Percentiles rank a stretch among this genome's conserved stretches.
These are phyloP conservation scores for Lerista edwardsae DNA, from an alignment of 2,797 vertebrate genomes.

Conservation along the genomic window DNA sequence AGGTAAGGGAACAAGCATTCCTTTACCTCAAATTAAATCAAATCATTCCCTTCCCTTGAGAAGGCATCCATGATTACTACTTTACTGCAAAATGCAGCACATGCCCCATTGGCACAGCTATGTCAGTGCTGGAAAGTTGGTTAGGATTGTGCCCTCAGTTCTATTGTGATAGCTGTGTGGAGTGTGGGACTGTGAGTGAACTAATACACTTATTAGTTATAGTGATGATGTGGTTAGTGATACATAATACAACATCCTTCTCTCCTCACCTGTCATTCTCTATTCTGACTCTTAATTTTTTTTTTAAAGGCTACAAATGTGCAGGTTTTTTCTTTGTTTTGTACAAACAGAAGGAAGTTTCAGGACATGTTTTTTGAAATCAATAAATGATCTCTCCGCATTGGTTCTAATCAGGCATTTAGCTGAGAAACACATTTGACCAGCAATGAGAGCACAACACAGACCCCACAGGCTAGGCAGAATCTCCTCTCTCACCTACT, in stretches of 20 bases:
- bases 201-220: too few relatives aligned
- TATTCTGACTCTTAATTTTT: neutral
- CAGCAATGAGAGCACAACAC: neutral
- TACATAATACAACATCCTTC: neutral
- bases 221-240: neutral
- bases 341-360: neutral
- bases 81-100: too few relatives aligned
- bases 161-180: neutral
- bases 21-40: too few relatives aligned
- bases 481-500: neutral
- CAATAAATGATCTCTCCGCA: neutral
- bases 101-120: too few relatives aligned
- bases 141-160: too few relatives aligned
- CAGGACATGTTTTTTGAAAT: neutral
- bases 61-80: too few relatives aligned
- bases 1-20: too few relatives aligned
- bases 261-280: too few relatives aligned
- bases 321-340: too few relatives aligned
- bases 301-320: neutral
- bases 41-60: too few relatives aligned
- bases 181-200: neutral
- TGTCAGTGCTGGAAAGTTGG: too few relatives aligned
- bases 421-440: slow-evolving; percentile 36
- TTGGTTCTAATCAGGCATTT: slow-evolving; percentile 47
- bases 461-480: neutral